A percentile compares a stretch with the other conserved stretches of the same genome.
Evolutionary conservation across 2,888 invertebrate species (phyloP).

Genomic region (Synanthedon tipuliformis): DNA sequence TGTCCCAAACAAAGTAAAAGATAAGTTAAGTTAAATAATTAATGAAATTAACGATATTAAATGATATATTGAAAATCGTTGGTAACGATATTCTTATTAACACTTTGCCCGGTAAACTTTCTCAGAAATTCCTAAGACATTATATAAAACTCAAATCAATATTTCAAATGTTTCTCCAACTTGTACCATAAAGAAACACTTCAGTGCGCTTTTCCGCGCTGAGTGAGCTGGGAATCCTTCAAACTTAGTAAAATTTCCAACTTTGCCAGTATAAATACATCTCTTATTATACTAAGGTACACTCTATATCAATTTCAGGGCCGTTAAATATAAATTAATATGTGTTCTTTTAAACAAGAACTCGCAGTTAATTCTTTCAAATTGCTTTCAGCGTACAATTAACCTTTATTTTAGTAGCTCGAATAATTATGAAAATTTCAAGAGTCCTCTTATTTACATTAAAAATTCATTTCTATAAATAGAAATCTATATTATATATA

Average conservation of each 20-base stretch:
- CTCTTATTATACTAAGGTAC: slow-evolving; percentile 24
- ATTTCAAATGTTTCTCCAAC: slow-evolving; percentile 49
- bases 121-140: neutral
- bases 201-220: slow-evolving; percentile 46
- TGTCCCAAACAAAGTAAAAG: too few species aligned
- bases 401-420: neutral
- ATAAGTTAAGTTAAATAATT: too few species aligned
- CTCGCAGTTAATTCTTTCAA: neutral
- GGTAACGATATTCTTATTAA: too few species aligned
- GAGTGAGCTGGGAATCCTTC: slow-evolving; percentile 38
- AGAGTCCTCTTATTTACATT: neutral
- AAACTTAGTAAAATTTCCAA: slow-evolving; percentile 29
- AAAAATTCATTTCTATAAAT: too few species aligned
- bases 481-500: too few species aligned
- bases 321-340: slow-evolving; percentile 49
- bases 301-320: slow-evolving; percentile 49
- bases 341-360: neutral
- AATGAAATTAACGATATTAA: too few species aligned
- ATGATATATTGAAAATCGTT: too few species aligned
- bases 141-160: slow-evolving; percentile 41
- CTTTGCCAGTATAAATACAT: slow-evolving; percentile 48
- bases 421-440: neutral
- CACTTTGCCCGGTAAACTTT: too few species aligned
- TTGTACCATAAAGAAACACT: slow-evolving; percentile 57
- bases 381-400: neutral